Conservation (phyloP, 2,888 invertebrate species). For the Nasonovia ribisnigri region DNA sequence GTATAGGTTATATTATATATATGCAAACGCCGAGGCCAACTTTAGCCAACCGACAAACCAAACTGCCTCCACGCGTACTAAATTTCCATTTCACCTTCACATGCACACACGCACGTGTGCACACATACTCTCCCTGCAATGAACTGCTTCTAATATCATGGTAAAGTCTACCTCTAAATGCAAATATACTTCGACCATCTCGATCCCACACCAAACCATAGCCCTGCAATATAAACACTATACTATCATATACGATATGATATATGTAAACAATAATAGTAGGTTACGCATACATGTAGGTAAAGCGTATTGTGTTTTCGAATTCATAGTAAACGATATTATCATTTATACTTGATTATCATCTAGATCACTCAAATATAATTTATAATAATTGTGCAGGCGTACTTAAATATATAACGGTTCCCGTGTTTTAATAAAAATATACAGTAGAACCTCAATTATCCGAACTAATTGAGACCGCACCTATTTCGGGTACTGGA, state of each 20-base stretch:
- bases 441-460: no score
- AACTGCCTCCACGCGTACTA: not conserved
- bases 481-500: no score
- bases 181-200: not conserved
- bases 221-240: not conserved
- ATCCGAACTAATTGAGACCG: no score
- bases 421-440: not conserved
- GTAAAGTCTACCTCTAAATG: not conserved
- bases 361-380: not conserved
- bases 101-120: not conserved
- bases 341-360: not conserved
- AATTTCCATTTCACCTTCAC: not conserved
- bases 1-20: not conserved
- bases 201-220: not conserved
- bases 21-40: not conserved
- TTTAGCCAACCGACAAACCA: not conserved
- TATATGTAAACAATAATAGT: not conserved
- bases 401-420: not conserved
- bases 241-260: not conserved
- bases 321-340: slow-evolving; percentile 1
- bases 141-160: not conserved
- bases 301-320: not conserved
- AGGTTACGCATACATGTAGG: not conserved
- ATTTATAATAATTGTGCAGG: not conserved
- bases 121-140: not conserved